These are phyloP conservation scores for Dendrophyllia cribrosa DNA, from an alignment of 64 coral and sea anemone genomes.

Conservation along the genomic window DNA sequence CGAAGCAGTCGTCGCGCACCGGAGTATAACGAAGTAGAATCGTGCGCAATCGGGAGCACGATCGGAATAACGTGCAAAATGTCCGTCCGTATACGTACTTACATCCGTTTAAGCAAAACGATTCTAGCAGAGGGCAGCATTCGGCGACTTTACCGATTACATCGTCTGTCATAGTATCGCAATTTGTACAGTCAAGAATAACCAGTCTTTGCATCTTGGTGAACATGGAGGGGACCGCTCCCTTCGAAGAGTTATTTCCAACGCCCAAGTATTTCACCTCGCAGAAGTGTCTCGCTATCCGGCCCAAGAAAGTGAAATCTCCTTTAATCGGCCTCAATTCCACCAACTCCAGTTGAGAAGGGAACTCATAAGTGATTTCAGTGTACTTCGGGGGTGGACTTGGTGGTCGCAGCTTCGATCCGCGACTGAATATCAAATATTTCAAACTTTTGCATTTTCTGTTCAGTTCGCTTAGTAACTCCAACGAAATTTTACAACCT, in stretches of 20 bases:
- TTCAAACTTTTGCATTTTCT: conserved; percentile 92
- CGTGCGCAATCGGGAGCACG: conserved; percentile 86
- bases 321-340: conserved; percentile 95
- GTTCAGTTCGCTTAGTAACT: conserved; percentile 81
- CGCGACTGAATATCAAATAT: conserved; percentile 91
- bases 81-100: conserved; percentile 94
- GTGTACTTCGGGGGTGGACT: conserved; percentile 68
- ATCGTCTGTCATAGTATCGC: conserved; percentile 97
- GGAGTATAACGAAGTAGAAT: conserved; percentile 96
- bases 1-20: conserved; percentile 93
- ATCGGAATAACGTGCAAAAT: conserved; percentile 84
- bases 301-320: conserved; percentile 88
- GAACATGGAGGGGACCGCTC: conserved; percentile 89
- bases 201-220: conserved; percentile 93
- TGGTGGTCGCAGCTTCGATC: conserved; percentile 83
- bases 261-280: conserved; percentile 93
- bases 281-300: conserved; percentile 94
- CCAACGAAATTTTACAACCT: conserved; percentile 82
- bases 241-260: conserved; percentile 92
- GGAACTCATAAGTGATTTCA: conserved; percentile 82
- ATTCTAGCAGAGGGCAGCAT: conserved; percentile 84
- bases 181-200: conserved; percentile 97
- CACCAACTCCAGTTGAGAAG: conserved; percentile 90
- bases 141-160: conserved; percentile 93
- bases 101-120: conserved; percentile 96